Base-by-base conservation (phyloP, 1,140 invertebrate species). In the Oncopodura yosiiana region DNA sequence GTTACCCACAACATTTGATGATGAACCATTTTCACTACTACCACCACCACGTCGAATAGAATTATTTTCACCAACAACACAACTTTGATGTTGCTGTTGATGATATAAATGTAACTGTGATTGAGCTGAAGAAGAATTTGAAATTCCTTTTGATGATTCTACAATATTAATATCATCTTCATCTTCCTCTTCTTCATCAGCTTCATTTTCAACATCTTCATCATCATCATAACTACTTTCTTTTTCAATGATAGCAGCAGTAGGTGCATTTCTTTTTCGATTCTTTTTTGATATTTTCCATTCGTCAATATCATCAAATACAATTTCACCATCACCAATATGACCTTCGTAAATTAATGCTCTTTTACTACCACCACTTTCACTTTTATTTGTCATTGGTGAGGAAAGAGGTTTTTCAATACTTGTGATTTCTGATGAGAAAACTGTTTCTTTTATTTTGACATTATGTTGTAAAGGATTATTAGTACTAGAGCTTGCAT, bases 251-350 rank as follows among this genome's bases (percentile, higher is more conserved):
- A 23, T 41, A 36, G 11, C 48, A 45, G 19, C 49, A 23, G 18
- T 26, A 27, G n/a, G 26, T 29, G 45, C 46, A 38, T 60, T 50
- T 12, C 51, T 44, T 3, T 43, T 52, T 32, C n/a, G n/a, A n/a
- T 64, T 56, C 39, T 58, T 58, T 37, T n/a, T n/a, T n/a, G n/a
- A n/a, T n/a, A n/a, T n/a, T n/a, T 61, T 56, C 60, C 69, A 68
- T 58, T 87, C 84, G 56, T 81, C 84, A 57, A 86, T 86, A 65
- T 87, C 84, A 67, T 87, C 84, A 69, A 87, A 87, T 21, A 87
- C 83, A 36, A 86, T 81, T 52, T 70, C 68, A 9, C 86, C 81
- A 66, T 84, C 80, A 43, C 80, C 80, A n/a, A 80, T 77, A n/a
- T 58, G 59, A 12, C 65, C 64, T 53, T 68, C 67, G 50, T 68